Evolutionary conservation across 2,888 invertebrate species (phyloP).

Genomic region (Lithosia quadra): DNA sequence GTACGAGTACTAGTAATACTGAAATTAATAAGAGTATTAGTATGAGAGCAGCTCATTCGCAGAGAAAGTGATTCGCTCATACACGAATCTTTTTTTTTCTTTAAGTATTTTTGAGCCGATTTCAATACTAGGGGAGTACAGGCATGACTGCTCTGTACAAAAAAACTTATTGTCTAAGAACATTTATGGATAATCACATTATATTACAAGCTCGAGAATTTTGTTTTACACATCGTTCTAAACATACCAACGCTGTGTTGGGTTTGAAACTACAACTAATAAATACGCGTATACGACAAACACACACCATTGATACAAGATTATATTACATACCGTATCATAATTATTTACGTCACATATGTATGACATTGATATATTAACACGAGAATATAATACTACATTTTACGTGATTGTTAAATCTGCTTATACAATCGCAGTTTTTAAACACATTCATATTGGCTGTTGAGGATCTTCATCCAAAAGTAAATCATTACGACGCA

Average conservation of each 20-base stretch:
- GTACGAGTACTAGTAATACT: background rate
- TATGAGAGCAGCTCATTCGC: background rate
- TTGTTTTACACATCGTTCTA: background rate
- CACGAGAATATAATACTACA: background rate
- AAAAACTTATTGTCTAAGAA: background rate
- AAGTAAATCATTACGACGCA: background rate
- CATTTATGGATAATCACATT: slow-evolving; percentile 16
- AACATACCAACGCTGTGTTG: background rate
- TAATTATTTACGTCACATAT: background rate
- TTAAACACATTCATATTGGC: background rate
- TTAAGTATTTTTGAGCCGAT: background rate
- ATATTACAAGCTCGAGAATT: slow-evolving; percentile 17
- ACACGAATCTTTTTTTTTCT: background rate
- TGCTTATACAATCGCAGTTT: background rate
- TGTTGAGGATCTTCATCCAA: background rate
- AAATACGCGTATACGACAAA: background rate
- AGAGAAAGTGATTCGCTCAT: background rate
- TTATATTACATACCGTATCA: slow-evolving; percentile 1
- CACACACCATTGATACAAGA: background rate
- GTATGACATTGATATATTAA: background rate
- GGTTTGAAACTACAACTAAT: background rate
- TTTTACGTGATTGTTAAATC: background rate
- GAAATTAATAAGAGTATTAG: background rate
- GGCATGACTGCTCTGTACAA: slow-evolving; percentile 1
- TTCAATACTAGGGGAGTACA: background rate